Evolutionary conservation across 2,888 invertebrate genomes (phyloP).

Genomic region (Lucinisca nassula): DNA sequence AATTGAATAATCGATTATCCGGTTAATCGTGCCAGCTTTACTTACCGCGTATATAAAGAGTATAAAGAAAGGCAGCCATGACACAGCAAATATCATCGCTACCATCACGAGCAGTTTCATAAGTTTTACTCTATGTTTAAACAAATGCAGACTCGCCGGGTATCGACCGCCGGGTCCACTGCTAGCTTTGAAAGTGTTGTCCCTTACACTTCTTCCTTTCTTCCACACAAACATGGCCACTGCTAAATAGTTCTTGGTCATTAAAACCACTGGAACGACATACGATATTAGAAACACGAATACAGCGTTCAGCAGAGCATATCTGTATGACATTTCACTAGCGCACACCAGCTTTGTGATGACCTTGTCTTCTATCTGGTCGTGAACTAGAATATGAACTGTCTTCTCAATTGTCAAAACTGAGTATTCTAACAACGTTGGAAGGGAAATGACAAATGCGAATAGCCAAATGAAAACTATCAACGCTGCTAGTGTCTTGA

Average conservation of each 20-base stretch:
- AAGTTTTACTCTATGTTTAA: conserved; percentile 69
- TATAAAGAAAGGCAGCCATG: conserved; percentile 80
- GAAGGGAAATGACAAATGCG: background rate
- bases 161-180: background rate
- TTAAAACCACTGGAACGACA: conserved; percentile 69
- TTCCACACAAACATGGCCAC: conserved; percentile 54
- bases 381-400: background rate
- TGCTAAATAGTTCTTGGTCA: conserved; percentile 57
- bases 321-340: background rate
- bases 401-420: background rate
- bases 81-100: conserved; percentile 76
- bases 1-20: too few species aligned
- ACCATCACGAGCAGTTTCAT: conserved; percentile 77
- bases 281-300: conserved; percentile 70
- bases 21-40: too few species aligned
- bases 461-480: background rate
- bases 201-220: conserved; percentile 33
- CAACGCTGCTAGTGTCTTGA: background rate
- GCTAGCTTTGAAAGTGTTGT: background rate
- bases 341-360: background rate
- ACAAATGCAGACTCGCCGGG: conserved; percentile 26
- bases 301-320: conserved; percentile 60
- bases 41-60: conserved; percentile 74
- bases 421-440: background rate
- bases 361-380: background rate